Conservation (phyloP, 64 coral and sea anemone genomes). For the Catalaphyllia jardinei region DNA sequence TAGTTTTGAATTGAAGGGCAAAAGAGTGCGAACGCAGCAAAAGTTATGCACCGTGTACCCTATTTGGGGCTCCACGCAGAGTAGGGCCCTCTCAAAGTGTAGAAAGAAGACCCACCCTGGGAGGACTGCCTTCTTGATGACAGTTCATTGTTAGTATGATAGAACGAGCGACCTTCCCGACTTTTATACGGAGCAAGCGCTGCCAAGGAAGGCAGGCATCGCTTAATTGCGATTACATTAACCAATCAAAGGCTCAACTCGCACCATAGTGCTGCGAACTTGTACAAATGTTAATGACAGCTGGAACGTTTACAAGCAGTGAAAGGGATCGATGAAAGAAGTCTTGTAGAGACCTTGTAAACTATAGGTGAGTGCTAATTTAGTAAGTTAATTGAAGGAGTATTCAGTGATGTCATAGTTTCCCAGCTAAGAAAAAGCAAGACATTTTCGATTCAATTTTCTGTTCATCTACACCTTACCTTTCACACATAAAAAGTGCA, state of each 20-base stretch:
- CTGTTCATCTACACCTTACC: not conserved
- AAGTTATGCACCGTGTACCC: conserved; percentile 62
- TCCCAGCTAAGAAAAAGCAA: not conserved
- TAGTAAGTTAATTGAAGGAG: not conserved
- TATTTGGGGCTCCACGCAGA: conserved; percentile 66
- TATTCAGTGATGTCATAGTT: too few relatives aligned
- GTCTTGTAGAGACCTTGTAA: conserved; percentile 17
- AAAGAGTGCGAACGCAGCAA: conserved; percentile 48
- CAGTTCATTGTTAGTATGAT: conserved; percentile 98
- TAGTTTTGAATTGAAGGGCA: conserved; percentile 10
- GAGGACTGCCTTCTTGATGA: conserved; percentile 93
- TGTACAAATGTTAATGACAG: not conserved
- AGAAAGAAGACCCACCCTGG: conserved; percentile 60
- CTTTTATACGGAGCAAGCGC: conserved; percentile 66
- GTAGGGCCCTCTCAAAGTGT: conserved; percentile 49
- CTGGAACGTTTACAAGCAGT: conserved; percentile 6
- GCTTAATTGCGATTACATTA: not conserved
- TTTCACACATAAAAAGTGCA: not conserved
- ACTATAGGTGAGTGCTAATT: conserved; percentile 4
- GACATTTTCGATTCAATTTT: not conserved
- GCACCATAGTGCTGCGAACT: not conserved
- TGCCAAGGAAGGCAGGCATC: conserved; percentile 6
- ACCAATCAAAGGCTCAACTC: conserved; percentile 54
- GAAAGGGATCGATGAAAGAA: not conserved
- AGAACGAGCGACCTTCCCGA: conserved; percentile 15